Conservation (phyloP, 2,797 vertebrate species). For the Leptodactylus fallax region DNA sequence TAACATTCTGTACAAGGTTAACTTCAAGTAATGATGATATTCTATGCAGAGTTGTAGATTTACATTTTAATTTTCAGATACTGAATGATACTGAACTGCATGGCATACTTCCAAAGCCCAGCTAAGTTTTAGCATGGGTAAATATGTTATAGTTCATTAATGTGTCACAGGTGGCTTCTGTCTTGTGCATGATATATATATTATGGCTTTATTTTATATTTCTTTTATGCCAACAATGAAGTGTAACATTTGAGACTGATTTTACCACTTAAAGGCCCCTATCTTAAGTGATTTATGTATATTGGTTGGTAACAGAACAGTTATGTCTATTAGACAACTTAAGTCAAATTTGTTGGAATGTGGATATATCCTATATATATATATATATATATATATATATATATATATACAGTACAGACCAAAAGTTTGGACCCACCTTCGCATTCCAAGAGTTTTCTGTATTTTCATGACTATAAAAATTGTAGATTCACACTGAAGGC, state of each 20-base stretch:
- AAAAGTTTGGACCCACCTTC: too few relatives aligned
- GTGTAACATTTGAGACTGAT: not conserved
- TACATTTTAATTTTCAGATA: not conserved
- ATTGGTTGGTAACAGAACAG: too few relatives aligned
- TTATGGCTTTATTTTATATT: not conserved
- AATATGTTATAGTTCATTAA: slow-evolving; percentile 25
- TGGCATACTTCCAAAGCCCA: not conserved
- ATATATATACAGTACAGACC: too few relatives aligned
- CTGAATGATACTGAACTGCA: not conserved
- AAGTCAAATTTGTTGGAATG: too few relatives aligned
- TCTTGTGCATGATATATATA: not conserved
- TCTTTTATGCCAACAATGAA: not conserved
- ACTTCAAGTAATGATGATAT: not conserved
- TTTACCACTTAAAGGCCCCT: too few relatives aligned
- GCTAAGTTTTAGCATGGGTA: not conserved
- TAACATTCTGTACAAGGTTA: not conserved
- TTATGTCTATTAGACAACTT: too few relatives aligned
- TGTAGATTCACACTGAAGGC: too few relatives aligned
- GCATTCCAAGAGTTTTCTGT: too few relatives aligned
- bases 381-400: too few relatives aligned
- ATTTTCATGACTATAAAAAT: too few relatives aligned
- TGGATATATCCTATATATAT: too few relatives aligned
- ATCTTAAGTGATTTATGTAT: not conserved
- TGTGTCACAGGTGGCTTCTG: slow-evolving; percentile 13
- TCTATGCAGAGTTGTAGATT: not conserved